Evolutionary conservation across 2,113 vertebrate genomes (phyloP).

Genomic region (Protobothrops mucrosquamatus): DNA sequence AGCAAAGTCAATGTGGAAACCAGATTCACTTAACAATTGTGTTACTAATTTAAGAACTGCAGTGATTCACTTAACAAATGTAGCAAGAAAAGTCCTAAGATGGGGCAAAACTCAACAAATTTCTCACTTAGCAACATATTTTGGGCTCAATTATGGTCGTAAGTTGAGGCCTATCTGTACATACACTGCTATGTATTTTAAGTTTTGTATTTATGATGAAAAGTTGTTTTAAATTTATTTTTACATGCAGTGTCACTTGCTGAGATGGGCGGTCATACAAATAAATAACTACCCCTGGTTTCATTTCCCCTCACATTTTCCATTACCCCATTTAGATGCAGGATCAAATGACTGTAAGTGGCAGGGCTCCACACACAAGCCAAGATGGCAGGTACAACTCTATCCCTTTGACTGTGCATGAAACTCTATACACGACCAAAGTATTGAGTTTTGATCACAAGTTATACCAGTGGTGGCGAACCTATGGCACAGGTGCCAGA

Average conservation of each 20-base stretch:
- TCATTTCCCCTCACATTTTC: not conserved
- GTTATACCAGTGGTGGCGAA: too few species aligned
- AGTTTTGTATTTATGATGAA: not conserved
- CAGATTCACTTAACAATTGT: too few species aligned
- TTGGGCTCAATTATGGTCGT: too few species aligned
- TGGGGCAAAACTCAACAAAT: too few species aligned
- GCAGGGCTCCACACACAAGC: not conserved
- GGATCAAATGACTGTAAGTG: not conserved
- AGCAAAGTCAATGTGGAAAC: too few species aligned
- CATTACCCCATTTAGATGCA: not conserved
- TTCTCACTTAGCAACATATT: too few species aligned
- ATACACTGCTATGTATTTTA: not conserved
- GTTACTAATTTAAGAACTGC: too few species aligned
- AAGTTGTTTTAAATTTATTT: not conserved
- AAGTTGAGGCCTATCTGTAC: too few species aligned
- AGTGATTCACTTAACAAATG: too few species aligned
- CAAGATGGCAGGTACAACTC: not conserved
- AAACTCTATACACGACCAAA: not conserved
- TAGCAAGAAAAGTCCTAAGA: too few species aligned
- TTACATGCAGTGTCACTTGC: not conserved
- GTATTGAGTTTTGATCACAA: not conserved
- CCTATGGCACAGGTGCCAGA: too few species aligned
- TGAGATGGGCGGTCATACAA: not conserved
- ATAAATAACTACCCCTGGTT: not conserved
- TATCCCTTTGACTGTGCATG: not conserved